These are phyloP conservation scores for Cydia pomonella DNA, from an alignment of 1,140 invertebrate genomes.

Conservation along the genomic window DNA sequence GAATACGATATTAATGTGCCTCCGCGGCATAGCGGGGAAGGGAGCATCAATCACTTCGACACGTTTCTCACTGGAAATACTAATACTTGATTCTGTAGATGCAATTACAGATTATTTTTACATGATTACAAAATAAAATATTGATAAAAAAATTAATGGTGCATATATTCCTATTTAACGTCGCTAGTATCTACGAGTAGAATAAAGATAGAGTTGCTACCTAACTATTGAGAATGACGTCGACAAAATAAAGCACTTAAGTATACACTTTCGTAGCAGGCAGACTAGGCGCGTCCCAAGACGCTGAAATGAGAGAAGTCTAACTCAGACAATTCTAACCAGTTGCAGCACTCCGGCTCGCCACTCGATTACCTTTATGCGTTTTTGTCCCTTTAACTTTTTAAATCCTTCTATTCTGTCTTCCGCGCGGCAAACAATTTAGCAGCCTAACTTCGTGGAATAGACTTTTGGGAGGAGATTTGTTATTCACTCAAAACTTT, in stretches of 20 bases:
- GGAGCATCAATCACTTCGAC: conserved; percentile 54
- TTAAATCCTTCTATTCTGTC: conserved; percentile 66
- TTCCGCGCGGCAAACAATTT: conserved; percentile 74
- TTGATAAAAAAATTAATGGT: no score
- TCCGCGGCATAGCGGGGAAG: conserved; percentile 31
- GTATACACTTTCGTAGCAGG: background rate
- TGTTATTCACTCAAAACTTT: conserved; percentile 78
- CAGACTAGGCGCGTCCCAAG: background rate
- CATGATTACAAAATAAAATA: no score
- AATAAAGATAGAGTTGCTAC: background rate
- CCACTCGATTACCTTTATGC: conserved; percentile 44
- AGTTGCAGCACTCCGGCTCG: conserved; percentile 33
- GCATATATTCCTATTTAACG: background rate
- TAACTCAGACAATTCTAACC: conserved; percentile 8
- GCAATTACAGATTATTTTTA: conserved; percentile 22
- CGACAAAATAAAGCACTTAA: conserved; percentile 4
- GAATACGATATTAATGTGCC: conserved; percentile 39
- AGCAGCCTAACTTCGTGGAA: conserved; percentile 70
- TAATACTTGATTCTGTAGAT: conserved; percentile 22
- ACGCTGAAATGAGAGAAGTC: conserved; percentile 17
- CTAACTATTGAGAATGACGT: background rate
- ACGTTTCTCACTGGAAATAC: conserved; percentile 37
- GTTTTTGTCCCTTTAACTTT: conserved; percentile 51
- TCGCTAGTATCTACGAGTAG: background rate
- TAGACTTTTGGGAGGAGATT: conserved; percentile 74